These are phyloP conservation scores for Drosophila repleta DNA, from an alignment of 1,140 invertebrate genomes.

Conservation along the genomic window DNA sequence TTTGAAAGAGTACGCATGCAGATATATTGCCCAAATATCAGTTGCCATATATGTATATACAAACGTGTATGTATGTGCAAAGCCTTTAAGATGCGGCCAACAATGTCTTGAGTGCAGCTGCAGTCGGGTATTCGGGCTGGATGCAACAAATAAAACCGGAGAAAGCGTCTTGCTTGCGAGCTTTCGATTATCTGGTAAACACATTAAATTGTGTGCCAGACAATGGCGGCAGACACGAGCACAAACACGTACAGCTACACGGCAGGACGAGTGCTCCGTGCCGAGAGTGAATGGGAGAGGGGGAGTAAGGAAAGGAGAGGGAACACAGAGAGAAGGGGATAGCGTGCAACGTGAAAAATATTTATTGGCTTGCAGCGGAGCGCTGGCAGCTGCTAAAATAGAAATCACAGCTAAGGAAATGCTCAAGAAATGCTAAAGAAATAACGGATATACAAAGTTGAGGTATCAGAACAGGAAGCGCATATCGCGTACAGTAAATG, in stretches of 20 bases:
- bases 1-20: neutral
- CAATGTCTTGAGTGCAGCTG: conserved; percentile 12
- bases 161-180: conserved; percentile 65
- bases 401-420: conserved; percentile 62
- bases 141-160: conserved; percentile 63
- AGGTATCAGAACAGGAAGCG: conserved; percentile 78
- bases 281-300: too few species aligned
- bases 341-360: conserved; percentile 72
- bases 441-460: conserved; percentile 79
- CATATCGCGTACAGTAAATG: conserved; percentile 73
- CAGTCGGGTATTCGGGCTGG: conserved; percentile 34
- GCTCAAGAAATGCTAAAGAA: conserved; percentile 63
- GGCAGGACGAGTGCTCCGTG: neutral
- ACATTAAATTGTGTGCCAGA: conserved; percentile 79
- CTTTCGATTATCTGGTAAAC: conserved; percentile 80
- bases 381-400: conserved; percentile 69
- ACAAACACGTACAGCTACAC: conserved; percentile 3
- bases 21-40: neutral
- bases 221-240: conserved; percentile 48
- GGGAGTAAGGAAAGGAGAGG: neutral
- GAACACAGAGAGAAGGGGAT: too few species aligned
- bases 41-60: neutral
- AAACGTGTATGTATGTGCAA: neutral
- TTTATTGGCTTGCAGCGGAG: conserved; percentile 67
- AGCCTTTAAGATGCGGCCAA: conserved; percentile 5